Evolutionary conservation across 2,888 invertebrate species (phyloP).

Genomic region (Galeruca laticollis): DNA sequence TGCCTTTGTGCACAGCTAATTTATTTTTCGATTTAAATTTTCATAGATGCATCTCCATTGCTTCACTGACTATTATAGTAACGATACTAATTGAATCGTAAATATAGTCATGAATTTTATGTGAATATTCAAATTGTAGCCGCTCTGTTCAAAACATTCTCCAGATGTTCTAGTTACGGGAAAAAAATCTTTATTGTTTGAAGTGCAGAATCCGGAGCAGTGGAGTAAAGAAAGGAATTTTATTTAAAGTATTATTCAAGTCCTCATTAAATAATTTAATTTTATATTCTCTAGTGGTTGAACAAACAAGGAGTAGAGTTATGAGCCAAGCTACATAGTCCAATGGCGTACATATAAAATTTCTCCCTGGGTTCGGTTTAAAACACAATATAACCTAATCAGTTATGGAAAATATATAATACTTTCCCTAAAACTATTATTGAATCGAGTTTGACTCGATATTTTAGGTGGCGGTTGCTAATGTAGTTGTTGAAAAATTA

Average conservation of each 20-base stretch:
- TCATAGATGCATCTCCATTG: too few species aligned
- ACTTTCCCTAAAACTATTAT: too few species aligned
- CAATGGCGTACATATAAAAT: neutral
- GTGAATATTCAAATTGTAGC: neutral
- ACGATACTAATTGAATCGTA: neutral
- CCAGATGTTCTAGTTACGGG: neutral
- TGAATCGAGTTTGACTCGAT: too few species aligned
- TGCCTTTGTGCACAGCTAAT: too few species aligned
- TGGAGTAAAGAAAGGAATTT: slow-evolving; percentile 26
- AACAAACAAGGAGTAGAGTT: slow-evolving; percentile 20
- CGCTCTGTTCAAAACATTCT: neutral
- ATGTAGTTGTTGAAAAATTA: too few species aligned
- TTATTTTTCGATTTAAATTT: too few species aligned
- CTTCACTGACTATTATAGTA: neutral
- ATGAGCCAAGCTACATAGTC: slow-evolving; percentile 16
- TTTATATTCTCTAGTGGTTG: slow-evolving; percentile 43
- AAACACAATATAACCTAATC: neutral
- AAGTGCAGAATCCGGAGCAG: slow-evolving; percentile 12
- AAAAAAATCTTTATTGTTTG: slow-evolving; percentile 9
- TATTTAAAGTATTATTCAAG: slow-evolving; percentile 40
- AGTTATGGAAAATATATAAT: too few species aligned
- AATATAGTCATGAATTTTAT: neutral
- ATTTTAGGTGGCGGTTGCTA: too few species aligned
- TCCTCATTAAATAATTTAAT: slow-evolving; percentile 42
- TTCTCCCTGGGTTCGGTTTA: neutral